phyloP scores from a whole-genome alignment of 2,888 invertebrate species.

The Vandiemenella viatica region DNA sequence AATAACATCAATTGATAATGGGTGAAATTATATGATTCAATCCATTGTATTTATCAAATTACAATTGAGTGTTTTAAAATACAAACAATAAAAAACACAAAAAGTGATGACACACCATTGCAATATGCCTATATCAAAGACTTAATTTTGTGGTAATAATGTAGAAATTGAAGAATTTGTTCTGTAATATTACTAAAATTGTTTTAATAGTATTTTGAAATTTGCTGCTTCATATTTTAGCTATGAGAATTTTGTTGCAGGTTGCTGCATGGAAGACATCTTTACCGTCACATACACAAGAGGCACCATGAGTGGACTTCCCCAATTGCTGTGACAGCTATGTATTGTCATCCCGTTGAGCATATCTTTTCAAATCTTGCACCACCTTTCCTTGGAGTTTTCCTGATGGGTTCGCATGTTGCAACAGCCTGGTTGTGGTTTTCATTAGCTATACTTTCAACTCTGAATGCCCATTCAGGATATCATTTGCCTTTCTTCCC shows the following conservation, averaged over 20 bases:
- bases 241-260: conserved; percentile 28
- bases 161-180: too few species aligned
- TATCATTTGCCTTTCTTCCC: conserved; percentile 76
- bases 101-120: too few species aligned
- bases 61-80: too few species aligned
- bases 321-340: conserved; percentile 65
- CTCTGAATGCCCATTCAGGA: conserved; percentile 68
- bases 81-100: too few species aligned
- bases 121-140: too few species aligned
- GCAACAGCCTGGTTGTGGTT: conserved; percentile 68
- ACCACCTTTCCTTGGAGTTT: conserved; percentile 59
- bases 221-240: background rate
- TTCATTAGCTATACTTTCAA: conserved; percentile 57
- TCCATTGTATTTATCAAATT: too few species aligned
- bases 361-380: conserved; percentile 63
- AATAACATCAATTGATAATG: too few species aligned
- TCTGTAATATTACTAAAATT: too few species aligned
- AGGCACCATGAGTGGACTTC: conserved; percentile 81
- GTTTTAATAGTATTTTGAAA: background rate
- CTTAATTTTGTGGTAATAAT: too few species aligned
- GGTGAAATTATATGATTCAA: too few species aligned
- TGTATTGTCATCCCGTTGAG: conserved; percentile 66
- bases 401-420: conserved; percentile 59
- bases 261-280: conserved; percentile 51
- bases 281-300: conserved; percentile 73